Conservation (phyloP, 1,140 invertebrate genomes). For the Coptotermes formosanus region DNA sequence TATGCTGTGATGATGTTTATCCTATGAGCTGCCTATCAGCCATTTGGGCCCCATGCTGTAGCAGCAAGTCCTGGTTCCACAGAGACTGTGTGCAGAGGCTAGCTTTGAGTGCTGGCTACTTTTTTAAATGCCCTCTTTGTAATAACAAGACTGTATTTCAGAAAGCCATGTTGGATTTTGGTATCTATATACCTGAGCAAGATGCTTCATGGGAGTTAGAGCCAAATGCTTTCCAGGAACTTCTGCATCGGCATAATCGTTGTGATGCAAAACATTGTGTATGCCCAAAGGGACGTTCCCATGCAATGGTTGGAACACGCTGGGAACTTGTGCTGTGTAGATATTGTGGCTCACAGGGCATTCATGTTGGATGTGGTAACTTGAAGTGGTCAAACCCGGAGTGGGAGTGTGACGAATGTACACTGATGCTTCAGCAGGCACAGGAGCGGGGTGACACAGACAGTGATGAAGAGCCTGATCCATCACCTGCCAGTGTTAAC, state of each 20-base stretch:
- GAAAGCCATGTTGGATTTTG: conserved; percentile 58
- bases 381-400: conserved; percentile 44
- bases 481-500: background rate
- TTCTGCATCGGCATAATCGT: conserved; percentile 55
- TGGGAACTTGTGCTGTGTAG: conserved; percentile 58
- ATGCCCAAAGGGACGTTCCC: conserved; percentile 56
- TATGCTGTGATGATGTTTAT: conserved; percentile 57
- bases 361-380: conserved; percentile 53
- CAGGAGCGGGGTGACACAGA: background rate
- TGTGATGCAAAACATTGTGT: conserved; percentile 59
- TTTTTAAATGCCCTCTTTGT: conserved; percentile 68
- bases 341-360: conserved; percentile 58
- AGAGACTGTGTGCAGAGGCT: conserved; percentile 59
- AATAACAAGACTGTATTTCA: conserved; percentile 61
- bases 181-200: conserved; percentile 64
- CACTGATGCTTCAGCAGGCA: background rate
- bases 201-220: conserved; percentile 70
- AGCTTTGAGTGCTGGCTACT: conserved; percentile 63
- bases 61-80: conserved; percentile 61
- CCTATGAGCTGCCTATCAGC: conserved; percentile 46
- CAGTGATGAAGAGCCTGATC: background rate
- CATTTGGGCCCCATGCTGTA: conserved; percentile 62
- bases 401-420: conserved; percentile 49
- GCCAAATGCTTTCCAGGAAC: conserved; percentile 61
- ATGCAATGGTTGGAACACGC: conserved; percentile 35